Evolutionary conservation across 2,113 vertebrate genomes (phyloP).

Genomic region (Vulpes vulpes): DNA sequence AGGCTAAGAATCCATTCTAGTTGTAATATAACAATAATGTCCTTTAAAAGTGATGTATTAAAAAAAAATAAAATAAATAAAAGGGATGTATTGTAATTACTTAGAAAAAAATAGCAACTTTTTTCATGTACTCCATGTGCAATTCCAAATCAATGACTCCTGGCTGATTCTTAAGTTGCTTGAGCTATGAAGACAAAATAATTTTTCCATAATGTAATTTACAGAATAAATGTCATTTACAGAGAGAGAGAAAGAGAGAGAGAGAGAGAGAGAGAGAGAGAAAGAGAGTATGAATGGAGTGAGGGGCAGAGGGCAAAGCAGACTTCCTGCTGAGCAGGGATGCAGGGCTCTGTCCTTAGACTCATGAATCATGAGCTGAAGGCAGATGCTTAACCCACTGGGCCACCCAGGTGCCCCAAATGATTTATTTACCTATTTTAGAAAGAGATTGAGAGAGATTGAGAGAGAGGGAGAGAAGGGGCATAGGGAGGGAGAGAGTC

Average conservation of each 20-base stretch:
- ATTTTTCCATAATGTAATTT: background rate
- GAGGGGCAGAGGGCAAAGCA: too few relatives aligned
- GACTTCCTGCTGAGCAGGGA: too few relatives aligned
- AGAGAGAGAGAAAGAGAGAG: too few relatives aligned
- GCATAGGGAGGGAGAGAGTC: background rate
- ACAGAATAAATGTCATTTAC: background rate
- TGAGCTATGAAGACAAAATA: background rate
- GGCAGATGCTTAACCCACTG: too few relatives aligned
- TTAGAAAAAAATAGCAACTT: constrained; percentile 25
- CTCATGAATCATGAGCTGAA: too few relatives aligned
- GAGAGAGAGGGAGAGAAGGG: background rate
- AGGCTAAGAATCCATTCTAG: constrained; percentile 59
- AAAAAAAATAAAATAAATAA: background rate
- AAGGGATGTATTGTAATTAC: constrained; percentile 37
- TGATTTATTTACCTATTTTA: background rate
- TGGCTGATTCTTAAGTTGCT: background rate
- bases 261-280: too few relatives aligned
- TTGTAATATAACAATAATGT: constrained; percentile 44
- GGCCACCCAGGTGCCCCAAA: too few relatives aligned
- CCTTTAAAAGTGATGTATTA: constrained; percentile 60
- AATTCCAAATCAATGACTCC: background rate
- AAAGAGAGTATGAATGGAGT: too few relatives aligned
- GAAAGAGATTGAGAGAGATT: background rate
- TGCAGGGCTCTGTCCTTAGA: too few relatives aligned
- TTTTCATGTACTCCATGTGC: background rate